Conservation (phyloP, 2,888 invertebrate genomes). For the Eupithecia abbreviata region DNA sequence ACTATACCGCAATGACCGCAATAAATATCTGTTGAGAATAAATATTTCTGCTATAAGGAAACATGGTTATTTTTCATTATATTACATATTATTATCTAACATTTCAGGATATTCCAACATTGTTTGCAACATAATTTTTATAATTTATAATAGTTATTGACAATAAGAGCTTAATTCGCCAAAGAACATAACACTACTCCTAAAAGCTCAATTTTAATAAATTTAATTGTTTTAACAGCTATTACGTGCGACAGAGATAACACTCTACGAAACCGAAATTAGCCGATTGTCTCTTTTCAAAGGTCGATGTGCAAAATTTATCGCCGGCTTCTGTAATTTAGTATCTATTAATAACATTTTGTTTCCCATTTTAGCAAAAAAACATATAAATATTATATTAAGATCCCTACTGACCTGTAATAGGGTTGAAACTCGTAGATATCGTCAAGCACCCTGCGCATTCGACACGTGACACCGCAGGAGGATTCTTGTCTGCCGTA, state of each 20-base stretch:
- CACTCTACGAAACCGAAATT: too few species aligned
- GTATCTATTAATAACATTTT: too few species aligned
- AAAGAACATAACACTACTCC: background rate
- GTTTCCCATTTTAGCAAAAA: background rate
- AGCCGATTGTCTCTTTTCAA: too few species aligned
- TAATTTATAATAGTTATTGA: background rate
- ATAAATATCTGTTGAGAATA: background rate
- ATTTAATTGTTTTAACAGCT: too few species aligned
- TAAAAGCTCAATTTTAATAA: background rate
- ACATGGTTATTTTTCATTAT: background rate
- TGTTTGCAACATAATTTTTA: background rate
- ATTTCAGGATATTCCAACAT: background rate
- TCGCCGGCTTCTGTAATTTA: too few species aligned
- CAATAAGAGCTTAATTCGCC: background rate
- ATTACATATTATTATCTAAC: background rate
- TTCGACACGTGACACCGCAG: conserved; percentile 78
- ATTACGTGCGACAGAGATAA: too few species aligned
- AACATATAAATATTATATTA: conserved; percentile 20
- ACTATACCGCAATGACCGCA: background rate
- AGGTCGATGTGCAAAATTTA: too few species aligned
- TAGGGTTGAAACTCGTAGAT: conserved; percentile 81
- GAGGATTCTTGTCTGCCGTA: conserved; percentile 68
- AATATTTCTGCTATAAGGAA: background rate
- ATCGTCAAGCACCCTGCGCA: conserved; percentile 76
- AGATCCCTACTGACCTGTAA: conserved; percentile 62